A percentile compares a stretch with the other conserved stretches of the same genome.
phyloP scores from a whole-genome alignment of 2,797 vertebrate genomes.

The Phalloptychus januarius region DNA sequence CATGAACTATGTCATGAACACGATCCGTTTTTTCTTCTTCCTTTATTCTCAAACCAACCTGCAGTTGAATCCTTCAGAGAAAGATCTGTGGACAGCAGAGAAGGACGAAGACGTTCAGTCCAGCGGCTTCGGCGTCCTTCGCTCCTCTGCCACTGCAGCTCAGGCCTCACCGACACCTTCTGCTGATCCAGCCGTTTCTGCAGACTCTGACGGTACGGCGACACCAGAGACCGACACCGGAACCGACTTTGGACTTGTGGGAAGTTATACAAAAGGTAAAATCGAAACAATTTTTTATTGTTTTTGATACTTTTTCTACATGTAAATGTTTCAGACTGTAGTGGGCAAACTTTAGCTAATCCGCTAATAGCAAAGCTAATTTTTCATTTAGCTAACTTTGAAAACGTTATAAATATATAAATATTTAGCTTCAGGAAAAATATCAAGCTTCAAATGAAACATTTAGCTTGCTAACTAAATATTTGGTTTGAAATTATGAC shows the following conservation, averaged over 20 bases:
- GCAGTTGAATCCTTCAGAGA: constrained; percentile 43
- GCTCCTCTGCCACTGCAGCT: constrained; percentile 21
- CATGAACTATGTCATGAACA: not conserved
- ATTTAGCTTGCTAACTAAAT: too few relatives aligned
- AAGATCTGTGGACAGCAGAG: constrained; percentile 52
- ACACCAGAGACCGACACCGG: constrained; percentile 62
- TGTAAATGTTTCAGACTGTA: too few relatives aligned
- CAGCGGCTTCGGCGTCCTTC: constrained; percentile 52
- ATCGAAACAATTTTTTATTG: not conserved
- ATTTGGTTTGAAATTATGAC: too few relatives aligned
- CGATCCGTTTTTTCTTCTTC: not conserved
- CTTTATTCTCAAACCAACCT: not conserved
- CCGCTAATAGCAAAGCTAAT: too few relatives aligned
- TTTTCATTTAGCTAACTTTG: too few relatives aligned
- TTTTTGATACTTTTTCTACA: too few relatives aligned
- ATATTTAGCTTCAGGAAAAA: too few relatives aligned
- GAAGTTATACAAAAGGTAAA: constrained; percentile 42
- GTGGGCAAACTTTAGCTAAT: too few relatives aligned
- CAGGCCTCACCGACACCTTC: not conserved
- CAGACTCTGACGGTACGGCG: constrained; percentile 22
- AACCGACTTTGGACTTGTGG: constrained; percentile 68
- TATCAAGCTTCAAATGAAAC: too few relatives aligned
- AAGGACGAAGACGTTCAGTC: constrained; percentile 54
- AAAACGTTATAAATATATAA: too few relatives aligned
- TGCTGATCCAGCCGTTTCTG: constrained; percentile 5